phyloP scores from a whole-genome alignment of 2,888 invertebrate species.

The Rotaria socialis region DNA sequence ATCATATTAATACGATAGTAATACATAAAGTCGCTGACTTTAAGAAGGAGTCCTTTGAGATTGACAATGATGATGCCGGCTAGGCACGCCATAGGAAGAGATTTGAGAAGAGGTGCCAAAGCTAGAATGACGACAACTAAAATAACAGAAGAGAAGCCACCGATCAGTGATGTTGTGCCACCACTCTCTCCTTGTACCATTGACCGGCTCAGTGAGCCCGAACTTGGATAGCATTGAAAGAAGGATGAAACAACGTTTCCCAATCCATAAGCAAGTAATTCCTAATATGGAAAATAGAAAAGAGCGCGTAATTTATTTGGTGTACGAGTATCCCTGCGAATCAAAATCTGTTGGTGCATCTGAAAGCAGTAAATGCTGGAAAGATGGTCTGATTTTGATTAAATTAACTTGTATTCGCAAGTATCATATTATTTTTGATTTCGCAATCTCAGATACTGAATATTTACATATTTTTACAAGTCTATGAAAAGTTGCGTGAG shows the following conservation, averaged over 20 bases:
- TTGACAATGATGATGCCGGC: constrained; percentile 60
- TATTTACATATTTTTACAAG: too few species aligned
- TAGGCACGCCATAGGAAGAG: constrained; percentile 53
- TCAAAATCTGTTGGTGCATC: too few species aligned
- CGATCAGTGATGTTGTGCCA: constrained; percentile 70
- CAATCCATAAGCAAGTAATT: neutral
- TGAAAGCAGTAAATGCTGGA: too few species aligned
- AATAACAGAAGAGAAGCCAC: constrained; percentile 48
- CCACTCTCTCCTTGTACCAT: constrained; percentile 78
- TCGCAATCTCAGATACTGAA: too few species aligned
- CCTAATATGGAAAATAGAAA: neutral
- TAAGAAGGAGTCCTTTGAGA: constrained; percentile 61
- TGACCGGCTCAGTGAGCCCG: constrained; percentile 62
- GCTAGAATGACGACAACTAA: constrained; percentile 20
- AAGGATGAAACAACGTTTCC: constrained; percentile 65
- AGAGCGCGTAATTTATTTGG: too few species aligned
- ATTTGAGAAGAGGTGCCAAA: constrained; percentile 51
- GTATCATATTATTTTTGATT: too few species aligned
- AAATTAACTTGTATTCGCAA: too few species aligned
- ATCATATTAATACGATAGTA: constrained; percentile 73
- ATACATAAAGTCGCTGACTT: constrained; percentile 68
- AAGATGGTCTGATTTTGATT: too few species aligned
- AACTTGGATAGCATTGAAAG: constrained; percentile 60
- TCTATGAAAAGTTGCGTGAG: too few species aligned
- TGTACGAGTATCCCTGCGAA: too few species aligned